These are phyloP conservation scores for Rhabdomys dilectus DNA, from an alignment of 2,113 vertebrate genomes.

Conservation along the genomic window DNA sequence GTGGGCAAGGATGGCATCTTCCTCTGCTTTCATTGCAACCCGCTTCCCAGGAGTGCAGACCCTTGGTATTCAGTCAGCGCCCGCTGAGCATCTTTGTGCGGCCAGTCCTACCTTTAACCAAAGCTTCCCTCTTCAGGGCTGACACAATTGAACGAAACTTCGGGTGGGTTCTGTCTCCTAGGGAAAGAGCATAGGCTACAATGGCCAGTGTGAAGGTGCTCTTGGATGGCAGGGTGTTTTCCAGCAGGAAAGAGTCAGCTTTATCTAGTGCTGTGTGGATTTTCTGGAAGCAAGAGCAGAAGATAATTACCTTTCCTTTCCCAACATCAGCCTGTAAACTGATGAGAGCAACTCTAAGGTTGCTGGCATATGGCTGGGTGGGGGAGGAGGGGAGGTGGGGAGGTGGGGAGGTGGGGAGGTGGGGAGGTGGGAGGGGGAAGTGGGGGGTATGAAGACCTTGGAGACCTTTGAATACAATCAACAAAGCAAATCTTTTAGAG, in stretches of 20 bases:
- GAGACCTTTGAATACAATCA: not conserved
- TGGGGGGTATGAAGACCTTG: not conserved
- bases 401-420: not conserved
- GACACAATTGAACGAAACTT: slow-evolving; percentile 29
- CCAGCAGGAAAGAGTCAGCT: slow-evolving; percentile 88
- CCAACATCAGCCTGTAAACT: not conserved
- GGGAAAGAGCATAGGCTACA: slow-evolving; percentile 89
- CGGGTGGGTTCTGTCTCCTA: slow-evolving; percentile 81
- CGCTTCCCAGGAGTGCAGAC: not conserved
- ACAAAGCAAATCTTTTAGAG: not conserved
- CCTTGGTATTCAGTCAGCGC: not conserved
- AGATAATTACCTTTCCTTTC: slow-evolving; percentile 25
- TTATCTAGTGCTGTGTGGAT: slow-evolving; percentile 85
- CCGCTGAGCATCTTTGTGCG: not conserved
- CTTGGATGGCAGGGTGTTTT: slow-evolving; percentile 82
- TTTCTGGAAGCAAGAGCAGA: slow-evolving; percentile 85
- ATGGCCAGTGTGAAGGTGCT: slow-evolving; percentile 92
- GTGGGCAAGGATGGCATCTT: not conserved
- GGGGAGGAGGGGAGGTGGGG: not conserved
- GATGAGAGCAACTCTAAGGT: not conserved
- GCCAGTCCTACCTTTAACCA: slow-evolving; percentile 85
- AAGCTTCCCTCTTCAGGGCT: slow-evolving; percentile 87
- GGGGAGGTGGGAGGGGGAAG: too few species aligned
- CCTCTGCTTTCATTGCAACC: not conserved
- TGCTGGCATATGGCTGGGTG: not conserved